These are phyloP conservation scores for Meloe dianella DNA, from an alignment of 2,888 invertebrate species.

Conservation along the genomic window DNA sequence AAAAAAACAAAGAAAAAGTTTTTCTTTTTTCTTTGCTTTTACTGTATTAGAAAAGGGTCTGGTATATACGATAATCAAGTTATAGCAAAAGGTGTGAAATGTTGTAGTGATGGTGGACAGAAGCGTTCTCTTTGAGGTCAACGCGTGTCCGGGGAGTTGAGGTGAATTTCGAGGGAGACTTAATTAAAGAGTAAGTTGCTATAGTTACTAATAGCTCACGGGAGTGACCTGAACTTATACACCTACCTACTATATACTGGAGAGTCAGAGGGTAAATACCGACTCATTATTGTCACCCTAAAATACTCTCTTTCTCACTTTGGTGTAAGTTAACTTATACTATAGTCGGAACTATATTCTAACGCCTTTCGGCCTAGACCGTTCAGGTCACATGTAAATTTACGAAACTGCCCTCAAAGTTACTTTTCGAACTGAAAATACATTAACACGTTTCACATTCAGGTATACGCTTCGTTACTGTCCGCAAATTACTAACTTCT, in stretches of 20 bases:
- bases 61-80: constrained; percentile 26
- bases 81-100: constrained; percentile 45
- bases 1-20: constrained; percentile 20
- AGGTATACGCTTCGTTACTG: constrained; percentile 15
- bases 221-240: constrained; percentile 43
- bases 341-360: constrained; percentile 17
- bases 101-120: constrained; percentile 30
- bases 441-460: constrained; percentile 35
- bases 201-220: constrained; percentile 53
- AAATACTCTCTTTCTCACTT: constrained; percentile 10
- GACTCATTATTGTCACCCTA: constrained; percentile 35
- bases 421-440: constrained; percentile 32
- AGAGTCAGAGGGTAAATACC: constrained; percentile 46
- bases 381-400: constrained; percentile 34
- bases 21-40: not conserved
- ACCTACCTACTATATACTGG: constrained; percentile 24
- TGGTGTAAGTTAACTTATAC: not conserved
- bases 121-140: constrained; percentile 48
- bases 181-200: constrained; percentile 54
- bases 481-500: constrained; percentile 5
- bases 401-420: constrained; percentile 29
- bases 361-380: constrained; percentile 13
- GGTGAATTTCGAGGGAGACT: constrained; percentile 43
- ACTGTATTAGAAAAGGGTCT: not conserved
- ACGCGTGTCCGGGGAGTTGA: constrained; percentile 44